phyloP scores from a whole-genome alignment of 2,113 vertebrate species.

The Xenotilapia flavipinnis region DNA sequence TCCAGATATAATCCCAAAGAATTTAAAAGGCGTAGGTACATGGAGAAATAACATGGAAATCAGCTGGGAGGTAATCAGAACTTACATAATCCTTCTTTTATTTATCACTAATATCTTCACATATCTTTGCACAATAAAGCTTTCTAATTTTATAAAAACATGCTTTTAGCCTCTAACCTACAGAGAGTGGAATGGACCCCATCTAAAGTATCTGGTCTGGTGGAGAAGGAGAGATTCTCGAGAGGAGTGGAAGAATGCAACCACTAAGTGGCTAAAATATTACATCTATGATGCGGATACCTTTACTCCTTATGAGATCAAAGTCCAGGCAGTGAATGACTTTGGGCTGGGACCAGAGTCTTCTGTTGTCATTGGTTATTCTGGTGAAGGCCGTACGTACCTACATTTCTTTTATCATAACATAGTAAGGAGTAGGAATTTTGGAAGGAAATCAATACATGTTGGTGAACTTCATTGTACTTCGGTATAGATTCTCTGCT shows the following conservation, averaged over 20 bases:
- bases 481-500: not conserved
- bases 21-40: slow-evolving; percentile 86
- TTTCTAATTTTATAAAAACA: not conserved
- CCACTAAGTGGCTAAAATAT: slow-evolving; percentile 78
- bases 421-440: not conserved
- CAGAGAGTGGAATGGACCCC: slow-evolving; percentile 88
- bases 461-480: not conserved
- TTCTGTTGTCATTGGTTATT: slow-evolving; percentile 83
- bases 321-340: slow-evolving; percentile 91
- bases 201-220: slow-evolving; percentile 88
- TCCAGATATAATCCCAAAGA: slow-evolving; percentile 86
- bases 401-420: not conserved
- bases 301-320: slow-evolving; percentile 91
- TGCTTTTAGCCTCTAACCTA: slow-evolving; percentile 66
- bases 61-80: slow-evolving; percentile 86
- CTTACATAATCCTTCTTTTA: not conserved
- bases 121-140: not conserved
- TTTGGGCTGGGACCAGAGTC: slow-evolving; percentile 90
- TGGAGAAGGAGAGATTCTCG: slow-evolving; percentile 85
- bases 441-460: not conserved
- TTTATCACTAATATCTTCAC: not conserved
- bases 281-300: slow-evolving; percentile 89
- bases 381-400: slow-evolving; percentile 95
- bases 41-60: slow-evolving; percentile 98
- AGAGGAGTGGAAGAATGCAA: slow-evolving; percentile 89